Evolutionary conservation across 2,888 invertebrate genomes (phyloP), one percentile per base, ranked within the genome.

Genomic region (Oxyscelio sp.): DNA sequence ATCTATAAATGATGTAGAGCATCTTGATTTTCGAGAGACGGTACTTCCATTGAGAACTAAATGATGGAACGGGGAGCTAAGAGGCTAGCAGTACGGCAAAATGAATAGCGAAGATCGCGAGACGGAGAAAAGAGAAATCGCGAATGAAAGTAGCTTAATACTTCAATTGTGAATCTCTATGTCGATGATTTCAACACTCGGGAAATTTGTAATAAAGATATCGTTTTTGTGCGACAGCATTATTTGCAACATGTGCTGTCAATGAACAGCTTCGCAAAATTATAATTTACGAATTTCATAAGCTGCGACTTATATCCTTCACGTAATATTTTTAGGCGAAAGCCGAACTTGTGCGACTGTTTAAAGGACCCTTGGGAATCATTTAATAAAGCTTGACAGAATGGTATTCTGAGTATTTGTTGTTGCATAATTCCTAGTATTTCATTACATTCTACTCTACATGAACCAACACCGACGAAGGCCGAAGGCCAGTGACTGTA

Each of bases 11-110:
- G 77, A 77, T 66, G 66, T 50, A 50, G 50, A 66, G 77, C 77
- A 66, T 77, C 77, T 77, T 77, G 77, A 66, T 77, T 77, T 77
- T 77, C 56, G 77, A 77, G 59, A 59, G 66, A 31, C 66, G 58
- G 66, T 50, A 66, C 56, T 77, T 77, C 77, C 48, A 77, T 77
- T 77, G 58, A 75, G 65, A 77, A 58, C n/a, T 15, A 66, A 66
- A 77, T 66, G 77, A 66, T 66, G 59, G 66, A 66, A 59, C 40
- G 56, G 58, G 66, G 66, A 66, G 58, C 40, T 77, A 77, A 77
- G 77, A 77, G 50, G 75, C 48, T 75, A 48, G 58, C 11, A 27
- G 19, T 21, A 75, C 48, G 50, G 50, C 50, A 27, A 66, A 77
- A 77, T 77, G 77, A 77, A 77, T 75, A 66, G 65, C 22, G 58